Evolutionary conservation across 2,113 vertebrate species (phyloP).

Genomic region (Pseudopipra pipra): DNA sequence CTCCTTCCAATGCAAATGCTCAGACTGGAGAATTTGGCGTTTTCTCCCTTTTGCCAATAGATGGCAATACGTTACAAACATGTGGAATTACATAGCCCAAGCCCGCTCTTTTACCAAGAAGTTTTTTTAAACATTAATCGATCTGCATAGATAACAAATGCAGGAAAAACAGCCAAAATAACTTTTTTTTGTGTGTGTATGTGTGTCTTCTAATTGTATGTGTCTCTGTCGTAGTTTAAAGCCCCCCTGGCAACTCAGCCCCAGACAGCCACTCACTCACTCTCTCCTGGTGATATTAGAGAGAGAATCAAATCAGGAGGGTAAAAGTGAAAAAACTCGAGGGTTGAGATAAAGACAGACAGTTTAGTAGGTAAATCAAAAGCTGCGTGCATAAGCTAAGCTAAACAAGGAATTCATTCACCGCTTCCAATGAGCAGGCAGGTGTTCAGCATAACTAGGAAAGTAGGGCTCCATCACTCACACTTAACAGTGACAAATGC

Average conservation of each 20-base stretch:
- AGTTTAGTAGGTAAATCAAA: background rate
- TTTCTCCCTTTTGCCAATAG: conserved; percentile 49
- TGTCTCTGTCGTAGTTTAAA: background rate
- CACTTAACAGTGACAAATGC: rapidly evolving
- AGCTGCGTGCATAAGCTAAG: background rate
- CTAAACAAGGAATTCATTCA: background rate
- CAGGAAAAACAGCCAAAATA: conserved; percentile 20
- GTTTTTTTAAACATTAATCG: conserved; percentile 47
- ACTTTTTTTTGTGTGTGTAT: background rate
- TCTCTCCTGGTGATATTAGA: background rate
- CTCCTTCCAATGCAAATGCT: background rate
- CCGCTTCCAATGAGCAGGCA: background rate
- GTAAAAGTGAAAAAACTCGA: background rate
- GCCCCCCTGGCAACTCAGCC: background rate
- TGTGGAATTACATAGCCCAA: background rate
- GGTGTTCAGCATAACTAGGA: background rate
- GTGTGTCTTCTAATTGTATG: background rate
- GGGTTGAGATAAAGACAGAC: background rate
- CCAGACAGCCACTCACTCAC: background rate
- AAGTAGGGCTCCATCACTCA: background rate
- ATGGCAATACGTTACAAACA: conserved; percentile 67
- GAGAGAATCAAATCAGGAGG: background rate
- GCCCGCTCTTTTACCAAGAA: background rate
- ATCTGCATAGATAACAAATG: conserved; percentile 43
- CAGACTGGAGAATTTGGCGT: background rate